Percentiles rank a stretch among this genome's conserved stretches.
Conservation (phyloP, 1,140 invertebrate species). For the Drosophila equinoxialis region DNA sequence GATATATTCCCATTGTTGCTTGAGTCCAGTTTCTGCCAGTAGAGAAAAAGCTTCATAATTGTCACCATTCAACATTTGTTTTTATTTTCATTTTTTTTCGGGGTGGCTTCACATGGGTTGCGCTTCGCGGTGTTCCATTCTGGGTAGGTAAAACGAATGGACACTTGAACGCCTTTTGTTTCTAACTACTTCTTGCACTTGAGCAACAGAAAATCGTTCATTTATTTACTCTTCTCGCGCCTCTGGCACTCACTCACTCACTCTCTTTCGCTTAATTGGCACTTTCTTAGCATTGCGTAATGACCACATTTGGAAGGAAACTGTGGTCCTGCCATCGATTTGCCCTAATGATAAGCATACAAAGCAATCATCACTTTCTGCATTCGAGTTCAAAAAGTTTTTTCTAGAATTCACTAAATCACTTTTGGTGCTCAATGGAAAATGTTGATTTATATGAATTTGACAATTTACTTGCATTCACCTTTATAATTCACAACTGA, state of each 20-base stretch:
- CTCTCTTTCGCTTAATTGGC: not conserved
- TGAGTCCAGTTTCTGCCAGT: slow-evolving; percentile 27
- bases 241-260: slow-evolving; percentile 12
- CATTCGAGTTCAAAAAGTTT: too few relatives aligned
- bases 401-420: too few relatives aligned
- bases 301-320: not conserved
- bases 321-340: slow-evolving; percentile 14
- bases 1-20: slow-evolving; percentile 36
- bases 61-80: slow-evolving; percentile 23
- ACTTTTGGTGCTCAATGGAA: too few relatives aligned
- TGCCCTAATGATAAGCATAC: slow-evolving; percentile 3
- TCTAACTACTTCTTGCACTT: slow-evolving; percentile 13
- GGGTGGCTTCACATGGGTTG: not conserved
- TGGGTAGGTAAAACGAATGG: not conserved
- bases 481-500: not conserved
- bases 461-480: too few relatives aligned
- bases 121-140: slow-evolving; percentile 15
- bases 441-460: too few relatives aligned
- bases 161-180: slow-evolving; percentile 16
- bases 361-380: not conserved
- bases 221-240: slow-evolving; percentile 11
- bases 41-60: slow-evolving; percentile 43
- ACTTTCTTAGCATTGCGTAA: not conserved
- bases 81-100: not conserved
- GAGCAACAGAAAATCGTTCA: slow-evolving; percentile 9